Percentiles rank a stretch among this genome's conserved stretches.
These are phyloP conservation scores for Dasyprocta punctata DNA, from an alignment of 2,113 vertebrate genomes.

Conservation along the genomic window DNA sequence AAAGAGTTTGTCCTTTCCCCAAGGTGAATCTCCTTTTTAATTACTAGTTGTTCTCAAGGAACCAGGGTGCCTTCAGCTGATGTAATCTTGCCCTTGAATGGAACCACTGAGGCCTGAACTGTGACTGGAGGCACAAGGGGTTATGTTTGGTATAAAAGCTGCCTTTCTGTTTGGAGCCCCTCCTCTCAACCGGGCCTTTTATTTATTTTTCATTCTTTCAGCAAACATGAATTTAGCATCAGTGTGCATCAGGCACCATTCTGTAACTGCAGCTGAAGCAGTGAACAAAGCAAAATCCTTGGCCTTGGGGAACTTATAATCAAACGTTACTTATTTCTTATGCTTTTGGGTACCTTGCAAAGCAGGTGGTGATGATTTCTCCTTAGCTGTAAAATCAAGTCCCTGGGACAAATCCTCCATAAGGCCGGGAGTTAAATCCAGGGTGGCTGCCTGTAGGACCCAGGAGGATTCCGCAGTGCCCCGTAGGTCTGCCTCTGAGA, in stretches of 20 bases:
- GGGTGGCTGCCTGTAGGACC: neutral
- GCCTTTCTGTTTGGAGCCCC: neutral
- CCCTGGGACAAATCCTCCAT: neutral
- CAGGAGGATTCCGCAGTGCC: neutral
- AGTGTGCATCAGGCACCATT: neutral
- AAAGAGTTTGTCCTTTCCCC: neutral
- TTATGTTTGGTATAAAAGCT: neutral
- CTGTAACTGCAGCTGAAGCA: slow-evolving; percentile 2
- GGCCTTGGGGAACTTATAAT: neutral
- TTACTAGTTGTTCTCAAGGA: neutral
- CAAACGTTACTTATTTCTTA: neutral
- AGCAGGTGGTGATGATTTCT: neutral
- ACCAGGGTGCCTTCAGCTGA: neutral
- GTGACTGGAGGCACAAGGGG: neutral
- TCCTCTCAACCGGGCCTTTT: neutral
- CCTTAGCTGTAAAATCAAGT: neutral
- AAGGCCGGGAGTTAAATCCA: neutral
- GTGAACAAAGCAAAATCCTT: neutral
- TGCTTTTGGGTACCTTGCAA: neutral
- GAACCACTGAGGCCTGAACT: neutral
- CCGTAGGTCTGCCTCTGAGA: slow-evolving; percentile 43
- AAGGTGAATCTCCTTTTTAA: neutral
- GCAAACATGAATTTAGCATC: neutral
- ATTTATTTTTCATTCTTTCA: neutral
- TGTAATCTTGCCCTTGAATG: neutral